Evolutionary conservation across 2,888 invertebrate genomes (phyloP).

Genomic region (Nomada fucata): DNA sequence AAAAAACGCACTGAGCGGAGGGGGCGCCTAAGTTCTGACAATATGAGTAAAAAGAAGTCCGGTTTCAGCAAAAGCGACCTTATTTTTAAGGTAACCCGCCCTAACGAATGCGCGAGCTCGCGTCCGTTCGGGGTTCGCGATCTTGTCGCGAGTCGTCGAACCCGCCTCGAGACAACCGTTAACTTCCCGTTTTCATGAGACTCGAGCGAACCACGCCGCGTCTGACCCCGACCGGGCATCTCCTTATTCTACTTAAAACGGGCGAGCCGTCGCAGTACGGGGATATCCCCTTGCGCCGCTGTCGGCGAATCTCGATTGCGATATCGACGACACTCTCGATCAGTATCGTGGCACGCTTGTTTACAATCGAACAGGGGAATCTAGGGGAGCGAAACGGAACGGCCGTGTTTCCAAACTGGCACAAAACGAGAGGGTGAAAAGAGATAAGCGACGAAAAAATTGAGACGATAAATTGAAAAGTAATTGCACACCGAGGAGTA

Average conservation of each 20-base stretch:
- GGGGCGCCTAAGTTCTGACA: conserved; percentile 97
- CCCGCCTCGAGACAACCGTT: conserved; percentile 60
- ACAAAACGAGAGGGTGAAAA: no score
- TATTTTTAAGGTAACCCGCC: conserved; percentile 98
- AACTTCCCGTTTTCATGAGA: conserved; percentile 72
- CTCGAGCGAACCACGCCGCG: conserved; percentile 69
- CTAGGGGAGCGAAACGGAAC: no score
- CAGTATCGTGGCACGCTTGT: no score
- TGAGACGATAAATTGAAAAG: not conserved
- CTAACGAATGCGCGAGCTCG: conserved; percentile 83
- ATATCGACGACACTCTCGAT: no score
- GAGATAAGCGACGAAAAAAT: not conserved
- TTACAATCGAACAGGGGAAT: no score
- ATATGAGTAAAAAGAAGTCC: conserved; percentile 94
- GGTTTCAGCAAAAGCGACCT: conserved; percentile 98
- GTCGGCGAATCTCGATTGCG: no score
- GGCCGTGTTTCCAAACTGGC: no score
- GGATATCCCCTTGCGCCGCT: no score
- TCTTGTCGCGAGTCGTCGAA: conserved; percentile 44
- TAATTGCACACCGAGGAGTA: not conserved
- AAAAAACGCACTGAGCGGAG: conserved; percentile 99
- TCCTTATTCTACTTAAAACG: no score
- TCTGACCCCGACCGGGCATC: no score
- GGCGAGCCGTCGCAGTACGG: no score
- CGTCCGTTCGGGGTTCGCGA: conserved; percentile 75